Conservation (phyloP, 2,888 invertebrate species). For the Erebia palarica region DNA sequence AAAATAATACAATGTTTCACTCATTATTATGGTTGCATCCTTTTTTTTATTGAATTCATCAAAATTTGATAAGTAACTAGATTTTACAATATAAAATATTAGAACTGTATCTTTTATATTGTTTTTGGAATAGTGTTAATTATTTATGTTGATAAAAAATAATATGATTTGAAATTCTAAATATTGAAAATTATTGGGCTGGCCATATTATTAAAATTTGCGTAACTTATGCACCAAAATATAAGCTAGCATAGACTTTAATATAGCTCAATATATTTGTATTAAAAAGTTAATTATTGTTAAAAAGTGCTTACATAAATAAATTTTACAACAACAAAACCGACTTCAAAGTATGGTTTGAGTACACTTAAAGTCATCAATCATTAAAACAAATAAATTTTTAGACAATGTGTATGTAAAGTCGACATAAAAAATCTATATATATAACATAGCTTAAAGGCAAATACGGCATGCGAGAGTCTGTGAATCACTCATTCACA, state of each 20-base stretch:
- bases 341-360: neutral
- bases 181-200: neutral
- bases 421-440: too few species aligned
- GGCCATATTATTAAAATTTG: conserved; percentile 8
- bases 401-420: too few species aligned
- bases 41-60: too few species aligned
- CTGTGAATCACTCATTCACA: too few species aligned
- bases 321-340: conserved; percentile 2
- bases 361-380: neutral
- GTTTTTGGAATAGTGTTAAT: neutral
- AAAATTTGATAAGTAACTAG: too few species aligned
- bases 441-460: too few species aligned
- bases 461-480: too few species aligned
- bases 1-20: neutral
- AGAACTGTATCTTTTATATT: conserved; percentile 6
- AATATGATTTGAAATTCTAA: neutral
- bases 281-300: conserved; percentile 7
- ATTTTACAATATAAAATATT: neutral
- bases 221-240: conserved; percentile 22
- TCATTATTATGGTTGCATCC: neutral
- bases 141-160: neutral
- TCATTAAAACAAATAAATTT: neutral
- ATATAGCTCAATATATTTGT: conserved; percentile 28
- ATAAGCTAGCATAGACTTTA: conserved; percentile 20
- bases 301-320: conserved; percentile 16